Evolutionary conservation across 2,797 vertebrate genomes (phyloP).

Genomic region (Cuniculus paca): DNA sequence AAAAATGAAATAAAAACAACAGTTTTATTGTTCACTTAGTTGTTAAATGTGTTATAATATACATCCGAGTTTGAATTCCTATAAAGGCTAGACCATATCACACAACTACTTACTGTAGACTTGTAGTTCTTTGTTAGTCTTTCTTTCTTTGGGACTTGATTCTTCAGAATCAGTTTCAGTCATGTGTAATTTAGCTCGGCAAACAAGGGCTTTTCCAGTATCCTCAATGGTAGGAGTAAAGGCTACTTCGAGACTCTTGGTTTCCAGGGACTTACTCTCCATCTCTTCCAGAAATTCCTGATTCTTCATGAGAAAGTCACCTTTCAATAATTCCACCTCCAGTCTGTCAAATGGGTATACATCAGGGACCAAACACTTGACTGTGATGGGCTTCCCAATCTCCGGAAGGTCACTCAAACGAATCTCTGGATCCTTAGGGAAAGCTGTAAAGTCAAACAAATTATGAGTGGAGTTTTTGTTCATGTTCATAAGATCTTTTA

Average conservation of each 20-base stretch:
- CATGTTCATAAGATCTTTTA: neutral
- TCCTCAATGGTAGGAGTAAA: slow-evolving; percentile 83
- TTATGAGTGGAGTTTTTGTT: neutral
- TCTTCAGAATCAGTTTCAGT: slow-evolving; percentile 37
- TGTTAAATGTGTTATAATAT: neutral
- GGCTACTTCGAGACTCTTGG: slow-evolving; percentile 85
- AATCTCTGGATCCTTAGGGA: slow-evolving; percentile 91
- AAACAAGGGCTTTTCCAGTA: slow-evolving; percentile 88
- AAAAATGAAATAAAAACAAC: neutral
- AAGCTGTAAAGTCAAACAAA: slow-evolving; percentile 89
- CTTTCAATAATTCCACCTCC: slow-evolving; percentile 88
- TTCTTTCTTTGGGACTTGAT: slow-evolving; percentile 81
- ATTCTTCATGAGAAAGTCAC: neutral
- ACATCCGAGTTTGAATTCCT: neutral
- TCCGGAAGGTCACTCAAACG: slow-evolving; percentile 82
- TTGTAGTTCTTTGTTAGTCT: slow-evolving; percentile 81
- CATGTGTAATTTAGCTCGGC: slow-evolving; percentile 88
- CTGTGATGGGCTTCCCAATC: slow-evolving; percentile 82
- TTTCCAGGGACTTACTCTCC: slow-evolving; percentile 76
- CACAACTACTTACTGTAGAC: slow-evolving; percentile 91
- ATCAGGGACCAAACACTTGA: slow-evolving; percentile 89
- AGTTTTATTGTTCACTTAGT: neutral
- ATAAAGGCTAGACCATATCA: neutral
- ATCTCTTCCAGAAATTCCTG: slow-evolving; percentile 60
- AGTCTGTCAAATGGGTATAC: slow-evolving; percentile 89